Evolutionary conservation across 1,140 invertebrate species (phyloP).

Genomic region (Capitella teleta): DNA sequence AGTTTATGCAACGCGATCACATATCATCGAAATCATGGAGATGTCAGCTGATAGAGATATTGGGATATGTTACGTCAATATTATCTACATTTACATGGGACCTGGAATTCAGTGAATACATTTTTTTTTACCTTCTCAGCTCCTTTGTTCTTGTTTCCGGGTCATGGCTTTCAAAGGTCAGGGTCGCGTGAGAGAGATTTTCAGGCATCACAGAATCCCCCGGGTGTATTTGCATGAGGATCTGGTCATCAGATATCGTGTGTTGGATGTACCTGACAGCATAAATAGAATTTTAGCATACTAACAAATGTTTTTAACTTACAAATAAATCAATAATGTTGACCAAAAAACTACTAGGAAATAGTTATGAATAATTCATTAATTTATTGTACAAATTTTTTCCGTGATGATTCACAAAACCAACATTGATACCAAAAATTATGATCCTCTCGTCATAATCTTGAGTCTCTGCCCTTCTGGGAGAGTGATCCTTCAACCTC

Average conservation of each 20-base stretch:
- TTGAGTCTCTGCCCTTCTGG: no score
- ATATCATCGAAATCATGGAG: not conserved
- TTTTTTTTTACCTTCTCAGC: constrained; percentile 35
- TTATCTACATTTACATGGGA: not conserved
- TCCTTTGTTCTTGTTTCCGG: constrained; percentile 53
- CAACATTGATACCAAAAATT: no score
- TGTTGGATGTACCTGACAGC: constrained; percentile 54
- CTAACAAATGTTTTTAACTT: no score
- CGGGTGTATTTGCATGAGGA: constrained; percentile 55
- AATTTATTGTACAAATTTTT: no score
- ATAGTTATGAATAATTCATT: no score
- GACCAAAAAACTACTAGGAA: no score
- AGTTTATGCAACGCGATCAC: not conserved
- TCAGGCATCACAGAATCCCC: constrained; percentile 51
- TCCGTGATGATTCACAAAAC: no score
- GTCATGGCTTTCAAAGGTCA: constrained; percentile 56
- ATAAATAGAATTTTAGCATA: not conserved
- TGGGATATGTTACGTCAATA: no score
- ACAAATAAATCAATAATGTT: no score
- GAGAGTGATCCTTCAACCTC: no score
- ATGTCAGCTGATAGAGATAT: not conserved
- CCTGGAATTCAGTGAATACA: not conserved
- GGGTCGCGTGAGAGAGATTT: constrained; percentile 54
- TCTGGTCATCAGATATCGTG: constrained; percentile 56
- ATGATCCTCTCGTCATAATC: no score